Conservation (phyloP, 2,888 invertebrate species). For the Malacosoma neustria region DNA sequence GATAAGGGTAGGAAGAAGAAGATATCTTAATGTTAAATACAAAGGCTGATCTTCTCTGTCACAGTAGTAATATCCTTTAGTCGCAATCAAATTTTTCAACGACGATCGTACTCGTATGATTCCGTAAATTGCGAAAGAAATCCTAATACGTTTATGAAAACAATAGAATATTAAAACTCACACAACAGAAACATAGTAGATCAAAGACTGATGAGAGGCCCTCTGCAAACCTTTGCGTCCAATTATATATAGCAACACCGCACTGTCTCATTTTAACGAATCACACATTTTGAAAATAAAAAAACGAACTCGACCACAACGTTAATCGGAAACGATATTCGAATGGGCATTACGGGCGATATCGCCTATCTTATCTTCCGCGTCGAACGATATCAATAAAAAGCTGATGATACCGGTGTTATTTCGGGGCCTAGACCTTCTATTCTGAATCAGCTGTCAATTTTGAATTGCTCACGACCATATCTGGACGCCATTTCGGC, state of each 20-base stretch:
- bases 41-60: background rate
- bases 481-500: too few relatives aligned
- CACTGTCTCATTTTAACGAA: slow-evolving; percentile 35
- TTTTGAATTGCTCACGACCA: too few relatives aligned
- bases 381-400: slow-evolving; percentile 55
- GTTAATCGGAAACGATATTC: too few relatives aligned
- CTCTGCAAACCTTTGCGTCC: slow-evolving; percentile 26
- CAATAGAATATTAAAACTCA: slow-evolving; percentile 24
- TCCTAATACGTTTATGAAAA: background rate
- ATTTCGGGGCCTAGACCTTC: slow-evolving; percentile 28
- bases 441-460: background rate
- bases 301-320: too few relatives aligned
- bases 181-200: slow-evolving; percentile 34
- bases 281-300: slow-evolving; percentile 16
- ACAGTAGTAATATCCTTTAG: background rate
- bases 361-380: slow-evolving; percentile 53
- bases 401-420: slow-evolving; percentile 17
- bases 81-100: background rate
- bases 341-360: slow-evolving; percentile 25
- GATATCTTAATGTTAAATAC: background rate
- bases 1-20: too few relatives aligned
- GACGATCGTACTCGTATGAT: background rate
- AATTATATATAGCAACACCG: slow-evolving; percentile 26
- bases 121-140: background rate
- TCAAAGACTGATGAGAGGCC: slow-evolving; percentile 25